Base-by-base conservation (phyloP, 2,888 invertebrate species). In the Sphecodes monilicornis region DNA sequence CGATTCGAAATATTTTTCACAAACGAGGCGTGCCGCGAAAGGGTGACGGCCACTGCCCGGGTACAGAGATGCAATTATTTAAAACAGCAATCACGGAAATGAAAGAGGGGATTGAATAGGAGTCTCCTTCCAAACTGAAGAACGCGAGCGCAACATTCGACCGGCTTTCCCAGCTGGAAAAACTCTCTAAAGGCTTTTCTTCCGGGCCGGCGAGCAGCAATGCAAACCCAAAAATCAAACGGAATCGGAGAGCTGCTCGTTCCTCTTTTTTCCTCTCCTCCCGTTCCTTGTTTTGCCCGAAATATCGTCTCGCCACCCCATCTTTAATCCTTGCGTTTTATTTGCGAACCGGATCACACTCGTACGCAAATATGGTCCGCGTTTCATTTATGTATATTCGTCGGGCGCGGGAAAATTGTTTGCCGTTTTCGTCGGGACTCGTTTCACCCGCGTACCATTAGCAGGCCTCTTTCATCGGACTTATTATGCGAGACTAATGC, bases 81-180 rank as follows among this genome's bases (percentile, higher is more conserved):
- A 94, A 94, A 94, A 94, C 89, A 94, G 92, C 93, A 93, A 94
- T 94, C 93, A 93, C 89, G 91, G 90, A 93, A 93, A 93, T 94
- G 93, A 94, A 93, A 94, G 93, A 91, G 93, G 84, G 90, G 90
- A 89, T 90, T 90, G 90, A 87, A 90, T 88, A 91, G 90, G 60
- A 82, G 80, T 72, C 57, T 77, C 78, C 70, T 81, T 76, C 71
- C 66, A 66, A 29, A 43, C 69, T 57, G 76, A 85, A 81, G 76
- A 69, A 85, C 83, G 88, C 81, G 71, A 84, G 87, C 81, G 71
- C 85, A 87, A 92, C 91, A 91, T 91, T 91, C 89, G 89, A 85
- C 66, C 77, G 90, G 89, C 71, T 89, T 93, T 92, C 88, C 93
- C 93, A 92, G 91, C 91, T 92, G 92, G 92, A 94, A 94, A 93